Base-by-base conservation (phyloP, 2,888 invertebrate species). In the Tenthredo scrophulariae region DNA sequence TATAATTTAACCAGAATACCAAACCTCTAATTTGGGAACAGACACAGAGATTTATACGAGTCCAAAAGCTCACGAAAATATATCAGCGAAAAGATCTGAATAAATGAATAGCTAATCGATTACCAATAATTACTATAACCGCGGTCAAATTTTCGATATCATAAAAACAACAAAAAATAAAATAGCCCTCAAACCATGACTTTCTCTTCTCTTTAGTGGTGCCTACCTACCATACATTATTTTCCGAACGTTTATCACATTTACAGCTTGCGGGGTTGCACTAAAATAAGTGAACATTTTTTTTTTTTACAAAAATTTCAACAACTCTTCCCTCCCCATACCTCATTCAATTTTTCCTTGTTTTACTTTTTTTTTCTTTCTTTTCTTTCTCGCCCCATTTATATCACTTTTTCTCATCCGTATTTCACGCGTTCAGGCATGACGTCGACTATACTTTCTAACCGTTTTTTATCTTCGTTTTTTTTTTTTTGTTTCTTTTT, bases 381-480 rank as follows among this genome's bases (percentile, higher is more conserved):
- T 18, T 29, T 18, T 4, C 33, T 29, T 18, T 4, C 33, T 33
- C 67, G 15, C 33, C 87, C 87, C 88, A 89, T 91, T 90, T 89
- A 88, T 90, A 89, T 88, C 89, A 90, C 88, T 90, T 90, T 89
- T 89, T 89, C 86, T 84, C 84, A 70, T 79, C 87, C 87, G 89
- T 91, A 91, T 90, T 91, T 91, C 88, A 90, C 87, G 85, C 84
- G 86, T 85, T 87, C 33, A 13, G 29, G 87, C 87, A 86, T 87
- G 88, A 89, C 88, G 86, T 85, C 87, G 86, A 26, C 22, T 26
- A 26, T 86, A 80, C 85, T 84, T 82, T 84, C 87, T 85, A 74
- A 85, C 86, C 86, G 62, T 62, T 84, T 70, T 43, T 86, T 87
- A 86, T 86, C 84, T 84, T 86, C 87, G 87, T 86, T 86, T 80